Conservation (phyloP, 35 echinoderm and acorn worm species). For the Eucidaris tribuloides region DNA sequence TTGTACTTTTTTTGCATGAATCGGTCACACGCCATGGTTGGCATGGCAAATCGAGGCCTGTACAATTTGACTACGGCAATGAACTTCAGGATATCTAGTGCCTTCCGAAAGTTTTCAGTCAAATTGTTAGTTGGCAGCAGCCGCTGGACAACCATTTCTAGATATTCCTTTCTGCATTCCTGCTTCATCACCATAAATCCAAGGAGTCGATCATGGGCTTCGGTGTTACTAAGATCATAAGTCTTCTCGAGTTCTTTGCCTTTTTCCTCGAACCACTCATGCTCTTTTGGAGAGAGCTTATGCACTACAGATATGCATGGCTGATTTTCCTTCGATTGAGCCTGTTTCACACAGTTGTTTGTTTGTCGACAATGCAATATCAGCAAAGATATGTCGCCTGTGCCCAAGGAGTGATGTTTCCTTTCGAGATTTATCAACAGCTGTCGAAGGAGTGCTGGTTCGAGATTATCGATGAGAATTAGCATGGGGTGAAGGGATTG, state of each 20-base stretch:
- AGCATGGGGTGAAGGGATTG: background rate
- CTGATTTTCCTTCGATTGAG: background rate
- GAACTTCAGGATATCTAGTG: constrained; percentile 32
- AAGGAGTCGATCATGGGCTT: constrained; percentile 36
- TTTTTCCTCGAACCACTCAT: constrained; percentile 45
- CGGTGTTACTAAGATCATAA: background rate
- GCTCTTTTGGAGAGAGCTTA: constrained; percentile 24
- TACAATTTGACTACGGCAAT: constrained; percentile 41
- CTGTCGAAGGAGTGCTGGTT: constrained; percentile 1
- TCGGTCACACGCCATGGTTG: constrained; percentile 45
- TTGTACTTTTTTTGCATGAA: constrained; percentile 28
- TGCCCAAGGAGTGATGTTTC: background rate
- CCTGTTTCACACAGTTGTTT: background rate
- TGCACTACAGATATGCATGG: constrained; percentile 23
- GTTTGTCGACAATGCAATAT: constrained; percentile 36
- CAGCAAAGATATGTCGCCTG: constrained; percentile 11
- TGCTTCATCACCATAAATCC: constrained; percentile 79
- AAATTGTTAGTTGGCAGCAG: constrained; percentile 20
- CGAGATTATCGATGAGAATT: constrained; percentile 20
- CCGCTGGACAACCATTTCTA: constrained; percentile 25
- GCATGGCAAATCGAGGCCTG: constrained; percentile 32
- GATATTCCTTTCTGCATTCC: constrained; percentile 47
- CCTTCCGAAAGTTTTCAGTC: background rate
- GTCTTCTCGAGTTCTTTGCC: constrained; percentile 44
- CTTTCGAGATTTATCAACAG: constrained; percentile 27